Conservation (phyloP, 2,797 vertebrate species). For the Myotis myotis region DNA sequence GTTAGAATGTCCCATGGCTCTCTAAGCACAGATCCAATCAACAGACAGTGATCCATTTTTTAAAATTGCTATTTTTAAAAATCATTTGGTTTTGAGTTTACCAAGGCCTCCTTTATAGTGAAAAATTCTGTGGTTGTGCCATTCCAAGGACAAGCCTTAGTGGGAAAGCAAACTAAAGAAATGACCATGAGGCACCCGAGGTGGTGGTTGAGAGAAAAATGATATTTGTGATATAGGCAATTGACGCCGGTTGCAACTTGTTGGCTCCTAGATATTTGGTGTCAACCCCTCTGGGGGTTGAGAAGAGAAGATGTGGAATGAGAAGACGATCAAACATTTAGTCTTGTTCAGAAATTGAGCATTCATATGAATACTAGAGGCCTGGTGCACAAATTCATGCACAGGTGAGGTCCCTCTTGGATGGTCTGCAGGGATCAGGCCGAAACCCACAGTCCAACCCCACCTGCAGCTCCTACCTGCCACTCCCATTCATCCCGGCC, state of each 20-base stretch:
- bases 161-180: background rate
- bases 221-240: background rate
- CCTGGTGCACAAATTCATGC: too few species aligned
- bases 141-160: background rate
- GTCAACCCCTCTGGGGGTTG: background rate
- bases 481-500: too few species aligned
- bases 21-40: background rate
- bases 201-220: background rate
- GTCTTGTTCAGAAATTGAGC: background rate
- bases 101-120: background rate
- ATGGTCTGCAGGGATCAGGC: too few species aligned
- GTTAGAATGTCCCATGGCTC: background rate
- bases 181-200: background rate
- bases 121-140: background rate
- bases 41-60: background rate
- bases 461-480: too few species aligned
- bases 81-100: conserved; percentile 19
- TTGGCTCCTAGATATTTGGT: background rate
- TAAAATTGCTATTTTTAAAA: background rate
- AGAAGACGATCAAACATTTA: background rate
- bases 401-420: too few species aligned
- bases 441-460: too few species aligned
- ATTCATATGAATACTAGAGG: background rate
- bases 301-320: background rate
- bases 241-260: background rate